These are phyloP conservation scores for Matsumyia berberina DNA, from an alignment of 2,888 invertebrate species.

Conservation along the genomic window DNA sequence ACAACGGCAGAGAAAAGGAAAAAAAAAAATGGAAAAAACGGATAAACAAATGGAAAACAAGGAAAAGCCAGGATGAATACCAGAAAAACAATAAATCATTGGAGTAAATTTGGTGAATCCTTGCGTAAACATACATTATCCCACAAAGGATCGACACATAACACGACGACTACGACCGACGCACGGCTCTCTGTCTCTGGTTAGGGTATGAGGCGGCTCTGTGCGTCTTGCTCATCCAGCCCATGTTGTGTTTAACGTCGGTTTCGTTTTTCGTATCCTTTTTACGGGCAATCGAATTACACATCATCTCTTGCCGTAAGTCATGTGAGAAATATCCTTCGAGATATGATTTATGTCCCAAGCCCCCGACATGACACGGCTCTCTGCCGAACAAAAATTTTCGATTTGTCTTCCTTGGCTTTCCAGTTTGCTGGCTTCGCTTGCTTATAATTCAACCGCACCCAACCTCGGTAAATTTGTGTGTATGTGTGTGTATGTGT, in stretches of 20 bases:
- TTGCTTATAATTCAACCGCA: slow-evolving; percentile 55
- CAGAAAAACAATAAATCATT: slow-evolving; percentile 72
- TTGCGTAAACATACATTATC: slow-evolving; percentile 72
- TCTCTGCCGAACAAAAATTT: slow-evolving; percentile 31
- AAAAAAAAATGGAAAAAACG: background rate
- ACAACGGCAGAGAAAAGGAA: background rate
- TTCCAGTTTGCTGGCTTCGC: slow-evolving; percentile 52
- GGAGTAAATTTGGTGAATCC: slow-evolving; percentile 63
- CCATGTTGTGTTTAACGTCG: slow-evolving; percentile 17
- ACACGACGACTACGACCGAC: slow-evolving; percentile 6
- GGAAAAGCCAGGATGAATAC: slow-evolving; percentile 59
- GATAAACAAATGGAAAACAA: slow-evolving; percentile 70
- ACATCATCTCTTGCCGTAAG: slow-evolving; percentile 60
- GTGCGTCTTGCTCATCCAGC: background rate
- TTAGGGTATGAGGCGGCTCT: background rate
- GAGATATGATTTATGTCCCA: slow-evolving; percentile 68
- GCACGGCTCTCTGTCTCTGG: background rate
- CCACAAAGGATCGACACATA: slow-evolving; percentile 60
- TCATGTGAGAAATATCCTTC: slow-evolving; percentile 73
- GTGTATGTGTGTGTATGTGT: no score
- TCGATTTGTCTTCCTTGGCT: slow-evolving; percentile 71
- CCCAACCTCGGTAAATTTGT: slow-evolving; percentile 33
- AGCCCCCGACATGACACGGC: slow-evolving; percentile 55
- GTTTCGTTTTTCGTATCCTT: slow-evolving; percentile 36
- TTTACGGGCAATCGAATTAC: slow-evolving; percentile 61